Evolutionary conservation across 2,797 vertebrate species (phyloP), one percentile per base, ranked within the genome.

Genomic region (Anableps anableps): DNA sequence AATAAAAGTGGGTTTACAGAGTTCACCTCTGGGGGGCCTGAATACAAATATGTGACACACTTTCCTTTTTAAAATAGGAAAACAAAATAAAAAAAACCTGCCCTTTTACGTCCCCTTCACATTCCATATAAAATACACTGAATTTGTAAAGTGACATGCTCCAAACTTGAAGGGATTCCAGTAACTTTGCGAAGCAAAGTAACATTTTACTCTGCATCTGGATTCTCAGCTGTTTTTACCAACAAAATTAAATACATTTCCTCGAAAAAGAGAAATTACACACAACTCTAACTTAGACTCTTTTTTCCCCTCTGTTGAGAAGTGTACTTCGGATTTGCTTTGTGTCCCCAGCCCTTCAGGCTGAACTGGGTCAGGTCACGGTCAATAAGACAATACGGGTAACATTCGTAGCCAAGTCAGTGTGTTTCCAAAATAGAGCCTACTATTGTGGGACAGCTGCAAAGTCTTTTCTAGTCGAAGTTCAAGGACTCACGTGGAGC

Each of bases 371-470:
- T 88, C 88, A 80, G 55, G 90, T 83, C 90, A 90, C 51, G 55
- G 85, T 90, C 84, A 88, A 81, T 81, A 89, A 87, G 80, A 85
- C 79, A 88, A 72, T 84, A 80, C 47, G 76, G 74, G 82, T 80
- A 78, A 82, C 83, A 88, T 88, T 72, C 80, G 76, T 77, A 73
- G 83, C 80, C 79, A 82, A 79, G 79, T 72, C 47, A 83, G 82
- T 80, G 83, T 78, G 78, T 81, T 88, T 88, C 86, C 83, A 92
- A 91, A 92, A 92, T 86, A 91, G 82, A 91, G 29, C 48, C 51
- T 74, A 78, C 72, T 88, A 82, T 84, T 86, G 79, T 75, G 82
- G 80, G 86, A 89, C 81, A 85, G 87, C 87, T 88, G 81, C 82
- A 83, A 75, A 84, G 74, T 55, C 76, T 78, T 91, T 83, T 36